Evolutionary conservation across 2,113 vertebrate genomes (phyloP), one percentile per base, ranked within the genome.

Genomic region (Pollachius pollachius): DNA sequence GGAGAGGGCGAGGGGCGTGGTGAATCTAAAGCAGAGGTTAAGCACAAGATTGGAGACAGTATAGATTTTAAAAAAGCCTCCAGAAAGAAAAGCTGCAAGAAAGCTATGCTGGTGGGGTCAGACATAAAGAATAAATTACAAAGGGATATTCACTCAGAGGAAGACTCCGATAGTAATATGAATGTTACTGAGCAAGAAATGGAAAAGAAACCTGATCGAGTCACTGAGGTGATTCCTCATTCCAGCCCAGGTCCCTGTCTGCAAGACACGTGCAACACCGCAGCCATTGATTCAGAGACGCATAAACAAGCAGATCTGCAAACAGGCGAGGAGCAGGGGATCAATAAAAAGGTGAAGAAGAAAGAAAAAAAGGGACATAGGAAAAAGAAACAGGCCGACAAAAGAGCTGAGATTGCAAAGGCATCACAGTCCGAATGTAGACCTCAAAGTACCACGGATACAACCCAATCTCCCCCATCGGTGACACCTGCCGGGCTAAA

Each of bases 291-390:
- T 6, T 0, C 12, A 73, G 56, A 37, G 61, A 69, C 23, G 57
- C 56, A 48, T 48, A 48, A 48, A 48, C 41, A 48, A 48, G 12
- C 69, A 52, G 68, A 52, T 57, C 5, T 19, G 52, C 52, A 71
- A 15, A 63, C 64, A 15, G 69, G 69, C 2, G 21, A 69, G 16
- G 57, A 60, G 25, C 68, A 57, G 56, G 30, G 73, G 27, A 37
- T 65, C 67, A 75, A 79, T 52, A 27, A 67, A 61, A 68, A 76
- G 23, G 76, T 62, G 63, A 8, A 64, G 69, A 84, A 48, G 61
- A 81, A 61, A 71, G 73, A 69, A 7, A 81, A 84, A 74, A 85
- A 63, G 71, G 86, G 77, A 41, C 70, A 87, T 27, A 84, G 67
- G 52, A 88, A 77, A 74, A 83, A 81, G 71, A 80, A 83, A 70